Evolutionary conservation across 37 sponge, comb jelly and placozoan genomes (phyloP).

Genomic region (Tethya wilhelma): DNA sequence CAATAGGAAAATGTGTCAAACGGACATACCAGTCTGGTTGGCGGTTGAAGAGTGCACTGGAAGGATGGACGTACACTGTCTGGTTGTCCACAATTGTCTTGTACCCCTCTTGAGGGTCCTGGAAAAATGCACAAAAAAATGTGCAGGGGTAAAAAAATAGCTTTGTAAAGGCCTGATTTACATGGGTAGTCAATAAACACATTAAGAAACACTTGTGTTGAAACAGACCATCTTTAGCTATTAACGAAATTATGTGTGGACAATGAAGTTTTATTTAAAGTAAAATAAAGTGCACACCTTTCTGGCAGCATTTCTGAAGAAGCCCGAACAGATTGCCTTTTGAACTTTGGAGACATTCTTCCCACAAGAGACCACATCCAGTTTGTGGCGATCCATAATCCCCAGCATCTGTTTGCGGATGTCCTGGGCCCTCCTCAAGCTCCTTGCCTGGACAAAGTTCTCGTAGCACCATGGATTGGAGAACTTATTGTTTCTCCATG

Average conservation of each 20-base stretch:
- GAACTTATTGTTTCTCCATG: slow-evolving; percentile 99
- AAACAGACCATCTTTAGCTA: not conserved
- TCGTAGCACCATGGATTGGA: slow-evolving; percentile 96
- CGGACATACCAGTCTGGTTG: slow-evolving; percentile 98
- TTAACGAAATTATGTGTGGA: not conserved
- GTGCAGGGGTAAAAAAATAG: not conserved
- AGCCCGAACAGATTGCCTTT: slow-evolving; percentile 94
- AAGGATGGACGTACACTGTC: slow-evolving; percentile 95
- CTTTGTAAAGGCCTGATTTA: not conserved
- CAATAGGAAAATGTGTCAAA: too few relatives aligned
- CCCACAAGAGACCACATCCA: slow-evolving; percentile 95
- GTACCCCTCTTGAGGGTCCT: slow-evolving; percentile 98
- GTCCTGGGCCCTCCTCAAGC: slow-evolving; percentile 86
- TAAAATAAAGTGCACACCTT: slow-evolving; percentile 47
- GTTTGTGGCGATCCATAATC: slow-evolving; percentile 98
- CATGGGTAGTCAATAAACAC: too few relatives aligned
- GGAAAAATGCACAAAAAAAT: not conserved
- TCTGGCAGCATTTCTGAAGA: slow-evolving; percentile 95
- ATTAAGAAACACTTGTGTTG: not conserved
- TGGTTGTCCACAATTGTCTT: slow-evolving; percentile 94
- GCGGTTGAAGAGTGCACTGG: slow-evolving; percentile 92
- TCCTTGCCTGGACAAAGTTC: slow-evolving; percentile 96
- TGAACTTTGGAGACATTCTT: slow-evolving; percentile 88
- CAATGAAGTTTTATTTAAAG: not conserved
- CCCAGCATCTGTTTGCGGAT: slow-evolving; percentile 97